A percentile compares a stretch with the other conserved stretches of the same genome.
These are phyloP conservation scores for Phalloptychus januarius DNA, from an alignment of 2,797 vertebrate species.

Conservation along the genomic window DNA sequence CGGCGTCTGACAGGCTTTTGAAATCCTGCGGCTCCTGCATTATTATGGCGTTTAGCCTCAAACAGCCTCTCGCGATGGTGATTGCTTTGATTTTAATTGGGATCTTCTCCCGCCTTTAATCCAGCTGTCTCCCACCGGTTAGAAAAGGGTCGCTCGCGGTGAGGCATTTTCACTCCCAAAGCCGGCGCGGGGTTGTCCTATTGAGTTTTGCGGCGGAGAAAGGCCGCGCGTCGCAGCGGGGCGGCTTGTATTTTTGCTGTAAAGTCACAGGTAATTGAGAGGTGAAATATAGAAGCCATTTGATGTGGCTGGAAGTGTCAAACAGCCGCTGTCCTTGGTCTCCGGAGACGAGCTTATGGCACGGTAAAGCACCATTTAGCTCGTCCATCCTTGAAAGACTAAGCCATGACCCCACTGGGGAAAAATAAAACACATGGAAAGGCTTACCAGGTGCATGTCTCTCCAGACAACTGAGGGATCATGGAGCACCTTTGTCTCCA, in stretches of 20 bases:
- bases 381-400: slow-evolving; percentile 71
- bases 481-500: slow-evolving; percentile 5
- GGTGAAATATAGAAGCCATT: slow-evolving; percentile 60
- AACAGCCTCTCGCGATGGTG: slow-evolving; percentile 74
- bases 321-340: slow-evolving; percentile 39
- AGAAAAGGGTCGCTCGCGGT: slow-evolving; percentile 62
- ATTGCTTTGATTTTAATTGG: slow-evolving; percentile 82
- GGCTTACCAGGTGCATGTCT: slow-evolving; percentile 53
- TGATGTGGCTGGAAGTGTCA: slow-evolving; percentile 47
- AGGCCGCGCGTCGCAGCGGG: slow-evolving; percentile 47
- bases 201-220: slow-evolving; percentile 45
- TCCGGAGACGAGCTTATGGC: slow-evolving; percentile 49
- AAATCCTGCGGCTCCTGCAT: slow-evolving; percentile 68
- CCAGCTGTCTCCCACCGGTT: slow-evolving; percentile 72
- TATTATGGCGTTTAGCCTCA: slow-evolving; percentile 75
- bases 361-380: slow-evolving; percentile 61
- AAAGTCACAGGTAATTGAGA: slow-evolving; percentile 65
- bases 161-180: slow-evolving; percentile 52
- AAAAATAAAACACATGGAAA: slow-evolving; percentile 45
- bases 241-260: slow-evolving; percentile 34
- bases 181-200: slow-evolving; percentile 52
- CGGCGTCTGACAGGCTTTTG: slow-evolving; percentile 74
- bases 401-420: slow-evolving; percentile 52
- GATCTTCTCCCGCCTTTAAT: slow-evolving; percentile 71
- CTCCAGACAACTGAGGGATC: slow-evolving; percentile 39